phyloP scores from a whole-genome alignment of 1,140 invertebrate species.

The Akabosia matsudoensis region DNA sequence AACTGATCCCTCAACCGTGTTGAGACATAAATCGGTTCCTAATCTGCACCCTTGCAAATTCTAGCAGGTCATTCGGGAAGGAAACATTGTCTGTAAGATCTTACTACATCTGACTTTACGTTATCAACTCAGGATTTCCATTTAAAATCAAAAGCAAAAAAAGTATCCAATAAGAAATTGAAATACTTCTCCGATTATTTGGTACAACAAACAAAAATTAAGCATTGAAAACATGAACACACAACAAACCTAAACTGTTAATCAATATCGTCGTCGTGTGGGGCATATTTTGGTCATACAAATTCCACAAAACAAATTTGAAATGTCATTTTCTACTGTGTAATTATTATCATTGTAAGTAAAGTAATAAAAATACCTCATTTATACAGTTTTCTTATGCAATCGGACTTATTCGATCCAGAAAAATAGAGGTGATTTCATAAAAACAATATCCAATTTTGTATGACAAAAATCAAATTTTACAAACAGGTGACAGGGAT shows the following conservation, averaged over 20 bases:
- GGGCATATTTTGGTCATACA: slow-evolving; percentile 1
- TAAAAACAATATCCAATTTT: slow-evolving; percentile 35
- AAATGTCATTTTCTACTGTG: slow-evolving; percentile 21
- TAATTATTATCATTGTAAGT: not conserved
- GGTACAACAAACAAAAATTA: not conserved
- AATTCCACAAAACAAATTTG: not conserved
- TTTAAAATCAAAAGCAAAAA: slow-evolving; percentile 12
- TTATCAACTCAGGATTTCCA: slow-evolving; percentile 21
- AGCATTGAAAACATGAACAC: too few species aligned
- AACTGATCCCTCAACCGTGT: slow-evolving; percentile 11
- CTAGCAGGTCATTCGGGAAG: not conserved
- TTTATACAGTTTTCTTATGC: slow-evolving; percentile 3
- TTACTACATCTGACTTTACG: not conserved
- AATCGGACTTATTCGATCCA: not conserved
- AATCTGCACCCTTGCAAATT: not conserved
- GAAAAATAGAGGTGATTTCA: slow-evolving; percentile 7
- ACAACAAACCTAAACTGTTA: slow-evolving; percentile 9
- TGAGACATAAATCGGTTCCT: not conserved
- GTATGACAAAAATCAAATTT: slow-evolving; percentile 31
- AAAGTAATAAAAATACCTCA: slow-evolving; percentile 10
- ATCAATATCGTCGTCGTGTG: not conserved
- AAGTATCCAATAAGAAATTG: not conserved
- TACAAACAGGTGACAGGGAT: slow-evolving; percentile 23
- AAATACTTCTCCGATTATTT: not conserved
- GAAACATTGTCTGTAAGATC: slow-evolving; percentile 2